phyloP scores from a whole-genome alignment of 2,113 vertebrate species.

The Antennarius striatus region DNA sequence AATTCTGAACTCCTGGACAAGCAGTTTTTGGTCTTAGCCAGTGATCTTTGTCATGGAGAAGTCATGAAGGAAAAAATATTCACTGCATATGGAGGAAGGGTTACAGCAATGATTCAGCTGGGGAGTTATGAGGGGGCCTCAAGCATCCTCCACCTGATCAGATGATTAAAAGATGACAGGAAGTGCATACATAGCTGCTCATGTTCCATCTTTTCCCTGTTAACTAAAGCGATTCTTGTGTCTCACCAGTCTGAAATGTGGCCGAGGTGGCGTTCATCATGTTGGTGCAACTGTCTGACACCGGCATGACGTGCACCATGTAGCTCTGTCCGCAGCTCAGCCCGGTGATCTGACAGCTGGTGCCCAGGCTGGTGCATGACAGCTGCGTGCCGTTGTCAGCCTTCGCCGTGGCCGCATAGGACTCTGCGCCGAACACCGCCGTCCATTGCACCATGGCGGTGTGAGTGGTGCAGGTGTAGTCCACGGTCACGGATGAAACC shows the following conservation, averaged over 20 bases:
- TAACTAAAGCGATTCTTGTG: background rate
- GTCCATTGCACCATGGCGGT: conserved; percentile 61
- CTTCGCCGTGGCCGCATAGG: conserved; percentile 59
- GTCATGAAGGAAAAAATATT: too few species aligned
- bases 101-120: too few species aligned
- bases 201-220: too few species aligned
- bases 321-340: conserved; percentile 68
- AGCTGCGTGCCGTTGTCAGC: conserved; percentile 23
- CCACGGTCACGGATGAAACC: conserved; percentile 57
- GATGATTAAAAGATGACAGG: too few species aligned
- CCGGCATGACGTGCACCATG: conserved; percentile 53
- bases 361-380: conserved; percentile 56
- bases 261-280: conserved; percentile 31
- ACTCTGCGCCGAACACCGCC: conserved; percentile 60
- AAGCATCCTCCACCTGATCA: too few species aligned
- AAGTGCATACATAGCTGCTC: too few species aligned
- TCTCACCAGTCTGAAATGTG: conserved; percentile 64
- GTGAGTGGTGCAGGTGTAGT: conserved; percentile 66
- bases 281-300: conserved; percentile 70
- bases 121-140: too few species aligned
- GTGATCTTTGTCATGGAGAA: too few species aligned
- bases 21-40: too few species aligned
- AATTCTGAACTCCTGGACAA: too few species aligned
- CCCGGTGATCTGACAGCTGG: conserved; percentile 55
- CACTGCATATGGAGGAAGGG: too few species aligned